Evolutionary conservation across 1,140 invertebrate species (phyloP), one percentile per base, ranked within the genome.

Genomic region (Cotesia typhae): DNA sequence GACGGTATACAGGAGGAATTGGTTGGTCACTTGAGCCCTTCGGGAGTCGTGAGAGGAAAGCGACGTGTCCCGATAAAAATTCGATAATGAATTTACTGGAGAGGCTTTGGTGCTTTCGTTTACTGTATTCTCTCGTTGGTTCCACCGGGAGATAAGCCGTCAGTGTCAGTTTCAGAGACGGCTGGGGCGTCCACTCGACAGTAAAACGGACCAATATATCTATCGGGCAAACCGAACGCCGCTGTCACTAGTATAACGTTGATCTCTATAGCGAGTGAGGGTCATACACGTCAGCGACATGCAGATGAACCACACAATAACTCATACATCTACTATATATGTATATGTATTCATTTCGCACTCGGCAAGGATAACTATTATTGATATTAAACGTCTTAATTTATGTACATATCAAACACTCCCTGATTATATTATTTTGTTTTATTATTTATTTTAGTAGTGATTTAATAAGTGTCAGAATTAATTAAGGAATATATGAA

Each of bases 91-190:
- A 74, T 71, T 74, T 63, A 68, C 53, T 61, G 10, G 59, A 64
- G 47, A 52, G 7, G 28, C 47, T 55, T 59, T 12, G 12, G 35
- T 12, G 28, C 47, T 55, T 59, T 38, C 28, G 35, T 12, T 38
- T 71, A 61, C 38, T 70, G 36, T 60, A 41, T 41, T 52, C 14
- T 20, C 60, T 55, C 59, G 47, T 69, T 57, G 14, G 17, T 65
- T 61, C 55, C 60, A 41, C 72, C 70, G 71, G 64, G 76, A 78
- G 81, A 83, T 83, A 80, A 78, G 78, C 83, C 79, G 84, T 85
- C 83, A 85, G 77, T 80, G 83, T 85, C 83, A 85, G 78, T 82
- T 83, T 81, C 83, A 85, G 81, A 80, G 80, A 82, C 77, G 70
- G 60, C 38, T 72, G 77, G 80, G 77, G 73, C 77, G 78, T 82